Evolutionary conservation across 1,140 invertebrate species (phyloP), one percentile per base, ranked within the genome.

Genomic region (Gonioctena quinquepunctata): DNA sequence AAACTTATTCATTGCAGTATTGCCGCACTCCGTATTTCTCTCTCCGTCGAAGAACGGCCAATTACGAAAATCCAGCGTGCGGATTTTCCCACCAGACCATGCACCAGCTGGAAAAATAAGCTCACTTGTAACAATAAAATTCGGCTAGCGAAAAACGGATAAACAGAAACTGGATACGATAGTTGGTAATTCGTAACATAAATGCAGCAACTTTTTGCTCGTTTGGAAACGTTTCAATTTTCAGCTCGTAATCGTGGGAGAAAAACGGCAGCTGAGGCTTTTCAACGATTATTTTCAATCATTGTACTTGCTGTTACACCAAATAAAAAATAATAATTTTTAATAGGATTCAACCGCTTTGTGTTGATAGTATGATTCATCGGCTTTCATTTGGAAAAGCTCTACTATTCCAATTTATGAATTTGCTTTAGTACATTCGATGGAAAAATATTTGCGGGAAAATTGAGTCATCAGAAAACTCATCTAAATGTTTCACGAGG

Each of bases 261-360:
- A 49, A 52, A 69, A 69, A 69, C 62, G 52, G 68, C 68, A 63
- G 61, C 59, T 56, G 60, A 56, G 59, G 68, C 59, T 69, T 69
- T 42, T 61, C 25, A 5, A 60, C 68, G 68, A 69, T 69, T 69
- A 69, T 64, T 69, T 69, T 69, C 64, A 69, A 69, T 69, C 68
- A 60, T 23, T 69, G 26, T 22, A 64, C 3, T 28, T 16, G 27
- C 54, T 48, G 42, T 21, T 28, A 60, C 54, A 28, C 22, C 50
- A 54, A 22, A n/a, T n/a, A n/a, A n/a, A n/a, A 50, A 66, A 56
- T 66, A 50, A 66, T 66, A 66, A 52, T 66, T 66, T 66, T 49
- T n/a, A 52, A 54, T 23, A 66, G 64, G 50, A 54, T 54, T 54
- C 54, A 66, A 11, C 48, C 33, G 21, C 54, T 21, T n/a, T 13